Evolutionary conservation across 2,113 vertebrate species (phyloP).

Genomic region (Entelurus aequoreus): DNA sequence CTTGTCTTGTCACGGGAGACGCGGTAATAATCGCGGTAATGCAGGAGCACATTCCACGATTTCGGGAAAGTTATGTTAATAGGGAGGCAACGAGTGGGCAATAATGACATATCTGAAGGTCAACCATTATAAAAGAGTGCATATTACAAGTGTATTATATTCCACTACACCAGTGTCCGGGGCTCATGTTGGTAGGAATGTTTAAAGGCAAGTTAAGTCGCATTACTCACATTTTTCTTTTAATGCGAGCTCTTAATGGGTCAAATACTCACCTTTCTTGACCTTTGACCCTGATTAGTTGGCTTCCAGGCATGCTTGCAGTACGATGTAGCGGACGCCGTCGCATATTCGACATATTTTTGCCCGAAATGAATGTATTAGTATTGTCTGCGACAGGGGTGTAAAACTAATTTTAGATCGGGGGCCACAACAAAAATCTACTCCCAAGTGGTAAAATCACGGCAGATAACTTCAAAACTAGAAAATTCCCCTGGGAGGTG

Average conservation of each 20-base stretch:
- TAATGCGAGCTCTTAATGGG: slow-evolving; percentile 13
- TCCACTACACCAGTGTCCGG: slow-evolving; percentile 12
- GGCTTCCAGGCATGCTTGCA: no score
- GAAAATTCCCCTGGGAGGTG: no score
- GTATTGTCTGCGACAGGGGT: no score
- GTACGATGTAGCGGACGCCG: no score
- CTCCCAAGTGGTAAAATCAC: no score
- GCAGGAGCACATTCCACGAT: slow-evolving; percentile 36
- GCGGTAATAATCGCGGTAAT: slow-evolving; percentile 21
- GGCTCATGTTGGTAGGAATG: slow-evolving; percentile 29
- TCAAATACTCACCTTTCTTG: slow-evolving; percentile 35
- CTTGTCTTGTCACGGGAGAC: slow-evolving; percentile 10
- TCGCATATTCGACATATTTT: no score
- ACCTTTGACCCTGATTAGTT: not conserved
- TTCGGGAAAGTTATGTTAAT: slow-evolving; percentile 49
- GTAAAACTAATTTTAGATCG: no score
- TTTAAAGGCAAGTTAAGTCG: slow-evolving; percentile 50
- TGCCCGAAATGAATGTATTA: no score
- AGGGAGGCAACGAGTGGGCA: slow-evolving; percentile 1
- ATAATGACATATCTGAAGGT: not conserved
- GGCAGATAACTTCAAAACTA: no score
- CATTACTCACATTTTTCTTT: slow-evolving; percentile 39
- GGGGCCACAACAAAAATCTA: no score
- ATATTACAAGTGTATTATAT: not conserved
- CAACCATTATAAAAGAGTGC: not conserved